These are phyloP conservation scores for Streptopelia turtur DNA, from an alignment of 2,797 vertebrate species.

Conservation along the genomic window DNA sequence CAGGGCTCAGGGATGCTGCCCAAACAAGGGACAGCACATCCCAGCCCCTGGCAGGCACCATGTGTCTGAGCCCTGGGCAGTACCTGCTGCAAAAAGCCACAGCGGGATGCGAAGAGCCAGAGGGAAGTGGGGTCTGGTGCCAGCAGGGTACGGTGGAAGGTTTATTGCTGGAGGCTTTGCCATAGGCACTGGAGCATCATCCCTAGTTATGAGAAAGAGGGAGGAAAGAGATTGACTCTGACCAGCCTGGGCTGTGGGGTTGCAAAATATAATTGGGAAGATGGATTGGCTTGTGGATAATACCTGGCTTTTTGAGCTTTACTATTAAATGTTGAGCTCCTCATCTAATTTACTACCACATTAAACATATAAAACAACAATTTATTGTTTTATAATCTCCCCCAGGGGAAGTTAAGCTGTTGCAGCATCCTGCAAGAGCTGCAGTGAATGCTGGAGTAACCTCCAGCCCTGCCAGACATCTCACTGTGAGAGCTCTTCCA, in stretches of 20 bases:
- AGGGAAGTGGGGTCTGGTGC: not conserved
- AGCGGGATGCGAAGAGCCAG: not conserved
- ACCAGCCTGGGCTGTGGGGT: accelerated
- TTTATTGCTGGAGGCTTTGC: not conserved
- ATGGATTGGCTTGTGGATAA: not conserved
- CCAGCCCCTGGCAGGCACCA: not conserved
- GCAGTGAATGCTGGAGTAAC: not conserved
- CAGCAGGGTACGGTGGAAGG: accelerated
- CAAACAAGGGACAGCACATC: accelerated
- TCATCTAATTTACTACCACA: slow-evolving; percentile 32
- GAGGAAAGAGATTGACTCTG: not conserved
- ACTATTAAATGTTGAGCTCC: not conserved
- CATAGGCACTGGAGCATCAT: accelerated
- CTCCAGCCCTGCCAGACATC: not conserved
- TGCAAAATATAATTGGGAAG: not conserved
- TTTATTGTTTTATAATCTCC: slow-evolving; percentile 9
- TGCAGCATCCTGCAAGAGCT: not conserved
- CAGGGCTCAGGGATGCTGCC: not conserved
- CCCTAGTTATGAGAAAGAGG: not conserved
- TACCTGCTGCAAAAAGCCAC: not conserved
- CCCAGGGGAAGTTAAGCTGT: not conserved
- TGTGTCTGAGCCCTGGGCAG: not conserved
- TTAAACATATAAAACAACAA: slow-evolving; percentile 7
- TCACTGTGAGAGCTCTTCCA: not conserved
- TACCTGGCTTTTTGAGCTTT: not conserved